Base-by-base conservation (phyloP, 2,113 vertebrate species). In the Microcebus ravelobensis region DNA sequence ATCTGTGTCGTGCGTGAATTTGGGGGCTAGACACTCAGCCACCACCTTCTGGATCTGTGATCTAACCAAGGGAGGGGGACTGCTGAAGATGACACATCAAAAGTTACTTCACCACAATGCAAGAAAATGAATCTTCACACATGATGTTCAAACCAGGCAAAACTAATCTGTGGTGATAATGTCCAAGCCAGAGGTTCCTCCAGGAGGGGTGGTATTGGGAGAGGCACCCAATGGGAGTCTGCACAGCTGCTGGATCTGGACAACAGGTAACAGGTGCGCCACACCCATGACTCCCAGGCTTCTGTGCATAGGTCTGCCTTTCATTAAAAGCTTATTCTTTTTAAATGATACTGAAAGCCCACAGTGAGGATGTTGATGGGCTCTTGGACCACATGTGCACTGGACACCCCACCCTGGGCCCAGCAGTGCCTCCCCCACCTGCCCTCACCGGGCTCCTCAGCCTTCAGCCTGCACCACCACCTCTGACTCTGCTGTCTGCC, bases 101-200 rank as follows among this genome's bases (percentile, higher is more conserved):
- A 52, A 3, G 5, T 39, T 34, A 42, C 0, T 18, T 31, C 39
- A 23, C 65, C 15, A 8, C 0, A 0, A 12, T 27, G n/a, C 4
- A 17, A 29, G 59, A n/a, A 68, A 21, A n/a, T 0, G 1, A 63
- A 6, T 8, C 57, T 17, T 9, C 34, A 11, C 0, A 42, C 3
- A 0, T 0, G 0, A 73, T 15, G 9, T 9, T 27, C 55, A 52
- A 36, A 63, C 4, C 74, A 8, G 39, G 42, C 11, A 25, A 59
- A 65, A 25, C 36, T 8, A 17, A n/a, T 6, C 4, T 6, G 0
- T 1, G 15, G 83, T 5, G 48, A 9, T 10, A 0, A 27, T 18
- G 1, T 1, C 11, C 76, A 6, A 25, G 59, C 14, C 1, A 68
- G 4, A 15, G 34, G 59, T 10, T 52, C 27, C 2, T 5, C 12